Conservation (phyloP, 2,113 vertebrate genomes). For the Dasyprocta punctata region DNA sequence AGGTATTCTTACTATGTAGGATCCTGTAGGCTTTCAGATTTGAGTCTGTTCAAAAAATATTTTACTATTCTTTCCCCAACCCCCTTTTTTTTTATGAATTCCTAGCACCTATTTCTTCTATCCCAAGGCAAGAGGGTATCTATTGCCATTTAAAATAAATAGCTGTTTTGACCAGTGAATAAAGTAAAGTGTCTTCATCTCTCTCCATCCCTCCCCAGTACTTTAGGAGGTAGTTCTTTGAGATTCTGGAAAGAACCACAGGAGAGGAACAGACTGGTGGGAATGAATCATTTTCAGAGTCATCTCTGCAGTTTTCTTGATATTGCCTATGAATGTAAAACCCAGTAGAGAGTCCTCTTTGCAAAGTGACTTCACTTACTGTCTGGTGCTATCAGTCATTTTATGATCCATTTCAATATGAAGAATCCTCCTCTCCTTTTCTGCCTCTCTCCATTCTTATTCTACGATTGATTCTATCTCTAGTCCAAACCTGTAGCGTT, state of each 20-base stretch:
- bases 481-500: constrained; percentile 97
- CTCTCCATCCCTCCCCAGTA: neutral
- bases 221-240: neutral
- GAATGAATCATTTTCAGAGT: neutral
- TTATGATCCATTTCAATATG: neutral
- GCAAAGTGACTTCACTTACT: neutral
- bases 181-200: neutral
- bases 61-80: neutral
- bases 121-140: neutral
- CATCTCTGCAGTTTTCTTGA: neutral
- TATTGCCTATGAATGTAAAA: neutral
- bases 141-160: constrained; percentile 9
- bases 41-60: neutral
- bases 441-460: neutral
- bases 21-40: neutral
- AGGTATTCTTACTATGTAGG: neutral
- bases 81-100: neutral
- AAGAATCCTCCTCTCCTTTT: neutral
- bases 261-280: neutral
- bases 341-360: constrained; percentile 7
- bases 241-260: neutral
- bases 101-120: neutral
- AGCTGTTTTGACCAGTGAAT: neutral
- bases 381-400: neutral
- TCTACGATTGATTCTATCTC: constrained; percentile 63